These are phyloP conservation scores for Brenthis ino DNA, from an alignment of 2,888 invertebrate genomes.

Conservation along the genomic window DNA sequence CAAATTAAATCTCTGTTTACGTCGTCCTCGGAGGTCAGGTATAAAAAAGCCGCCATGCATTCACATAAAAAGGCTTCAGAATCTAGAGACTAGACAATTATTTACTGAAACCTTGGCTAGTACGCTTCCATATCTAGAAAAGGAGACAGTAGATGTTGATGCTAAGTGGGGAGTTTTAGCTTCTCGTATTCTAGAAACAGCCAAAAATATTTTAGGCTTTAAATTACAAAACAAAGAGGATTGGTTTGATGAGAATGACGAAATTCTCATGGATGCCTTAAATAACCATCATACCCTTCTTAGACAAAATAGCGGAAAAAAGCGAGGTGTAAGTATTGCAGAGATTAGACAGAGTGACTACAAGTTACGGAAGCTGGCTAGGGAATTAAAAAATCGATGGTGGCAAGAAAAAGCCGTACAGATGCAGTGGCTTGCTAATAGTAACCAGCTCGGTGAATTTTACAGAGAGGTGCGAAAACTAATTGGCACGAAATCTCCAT, in stretches of 20 bases:
- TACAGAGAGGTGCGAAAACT: conserved; percentile 27
- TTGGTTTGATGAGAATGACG: conserved; percentile 33
- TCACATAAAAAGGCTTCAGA: conserved; percentile 10
- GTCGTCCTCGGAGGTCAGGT: conserved; percentile 19
- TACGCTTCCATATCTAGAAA: not conserved
- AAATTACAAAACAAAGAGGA: too few species aligned
- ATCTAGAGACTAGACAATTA: conserved; percentile 4
- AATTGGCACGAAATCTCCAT: too few species aligned
- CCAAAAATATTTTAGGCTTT: too few species aligned
- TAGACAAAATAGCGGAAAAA: not conserved
- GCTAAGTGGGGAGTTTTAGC: conserved; percentile 15
- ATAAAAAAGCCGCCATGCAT: conserved; percentile 4
- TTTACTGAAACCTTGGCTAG: conserved; percentile 8
- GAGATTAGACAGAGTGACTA: too few species aligned
- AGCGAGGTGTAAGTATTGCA: too few species aligned
- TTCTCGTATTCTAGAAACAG: too few species aligned
- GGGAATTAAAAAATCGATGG: too few species aligned
- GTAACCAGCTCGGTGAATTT: conserved; percentile 32
- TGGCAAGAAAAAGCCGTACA: too few species aligned
- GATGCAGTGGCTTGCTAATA: conserved; percentile 32
- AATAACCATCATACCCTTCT: conserved; percentile 17
- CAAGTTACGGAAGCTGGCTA: too few species aligned
- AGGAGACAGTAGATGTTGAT: conserved; percentile 5
- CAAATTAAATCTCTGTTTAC: conserved; percentile 29
- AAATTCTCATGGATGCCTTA: conserved; percentile 1